phyloP scores from a whole-genome alignment of 2,797 vertebrate species.

The Mormyrus proboscirostris region DNA sequence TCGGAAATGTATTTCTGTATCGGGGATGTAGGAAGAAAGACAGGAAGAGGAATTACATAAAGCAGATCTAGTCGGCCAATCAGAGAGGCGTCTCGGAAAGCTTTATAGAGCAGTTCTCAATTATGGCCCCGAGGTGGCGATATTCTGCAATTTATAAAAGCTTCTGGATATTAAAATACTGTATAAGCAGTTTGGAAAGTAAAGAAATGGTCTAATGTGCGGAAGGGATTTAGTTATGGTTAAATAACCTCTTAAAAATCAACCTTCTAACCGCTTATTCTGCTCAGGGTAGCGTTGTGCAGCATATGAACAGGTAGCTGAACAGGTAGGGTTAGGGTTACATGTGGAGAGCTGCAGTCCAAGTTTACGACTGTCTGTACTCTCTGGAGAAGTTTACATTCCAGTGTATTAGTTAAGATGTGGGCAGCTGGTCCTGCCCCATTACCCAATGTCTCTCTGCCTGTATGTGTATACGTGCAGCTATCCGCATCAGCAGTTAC shows the following conservation, averaged over 20 bases:
- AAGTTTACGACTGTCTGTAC: background rate
- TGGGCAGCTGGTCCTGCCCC: constrained; percentile 31
- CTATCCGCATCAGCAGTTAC: background rate
- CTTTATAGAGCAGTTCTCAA: background rate
- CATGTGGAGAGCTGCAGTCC: constrained; percentile 8
- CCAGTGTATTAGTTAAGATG: constrained; percentile 37
- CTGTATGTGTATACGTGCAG: constrained; percentile 31
- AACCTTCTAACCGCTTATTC: background rate
- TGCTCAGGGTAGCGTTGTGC: background rate
- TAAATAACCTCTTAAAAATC: background rate
- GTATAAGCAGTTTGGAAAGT: background rate
- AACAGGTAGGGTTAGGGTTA: background rate
- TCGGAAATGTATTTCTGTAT: constrained; percentile 15
- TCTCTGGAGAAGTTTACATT: constrained; percentile 49
- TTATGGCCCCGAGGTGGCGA: background rate
- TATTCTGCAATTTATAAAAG: background rate
- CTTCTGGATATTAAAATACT: background rate
- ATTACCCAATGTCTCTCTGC: constrained; percentile 30
- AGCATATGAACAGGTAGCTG: background rate
- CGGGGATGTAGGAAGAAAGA: constrained; percentile 28
- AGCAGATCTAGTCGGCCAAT: background rate
- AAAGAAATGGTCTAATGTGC: background rate
- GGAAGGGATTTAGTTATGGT: background rate
- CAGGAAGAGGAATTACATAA: constrained; percentile 28
- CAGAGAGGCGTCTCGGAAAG: background rate